A percentile compares a stretch with the other conserved stretches of the same genome.
Evolutionary conservation across 35 echinoderm and acorn worm genomes (phyloP).

Genomic region (Acanthaster planci): DNA sequence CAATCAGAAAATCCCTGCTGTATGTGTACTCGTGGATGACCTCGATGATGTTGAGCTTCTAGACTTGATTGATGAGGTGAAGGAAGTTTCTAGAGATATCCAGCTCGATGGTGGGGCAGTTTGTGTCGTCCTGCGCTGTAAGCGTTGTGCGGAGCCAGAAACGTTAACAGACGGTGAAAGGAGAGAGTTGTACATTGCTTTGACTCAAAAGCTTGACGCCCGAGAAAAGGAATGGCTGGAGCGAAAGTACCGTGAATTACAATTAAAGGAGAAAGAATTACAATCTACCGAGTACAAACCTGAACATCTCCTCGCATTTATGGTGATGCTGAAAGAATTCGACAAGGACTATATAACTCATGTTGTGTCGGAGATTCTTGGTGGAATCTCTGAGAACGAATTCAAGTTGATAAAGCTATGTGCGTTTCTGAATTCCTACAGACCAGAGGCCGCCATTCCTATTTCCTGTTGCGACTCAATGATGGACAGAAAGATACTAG

Average conservation of each 20-base stretch:
- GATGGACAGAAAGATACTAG: slow-evolving; percentile 5
- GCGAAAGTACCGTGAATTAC: neutral
- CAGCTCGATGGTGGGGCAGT: neutral
- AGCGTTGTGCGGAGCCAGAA: slow-evolving; percentile 5
- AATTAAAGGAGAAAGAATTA: neutral
- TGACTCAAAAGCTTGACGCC: slow-evolving; percentile 3
- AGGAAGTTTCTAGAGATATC: slow-evolving; percentile 29
- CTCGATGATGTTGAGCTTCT: slow-evolving; percentile 23
- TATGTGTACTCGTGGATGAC: slow-evolving; percentile 32
- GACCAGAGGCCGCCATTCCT: slow-evolving; percentile 45
- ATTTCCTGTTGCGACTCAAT: slow-evolving; percentile 43
- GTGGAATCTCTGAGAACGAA: neutral
- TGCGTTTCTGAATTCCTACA: slow-evolving; percentile 37
- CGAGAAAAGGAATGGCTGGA: slow-evolving; percentile 16
- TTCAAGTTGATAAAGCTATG: slow-evolving; percentile 33
- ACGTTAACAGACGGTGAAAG: neutral
- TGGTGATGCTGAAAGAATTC: slow-evolving; percentile 63
- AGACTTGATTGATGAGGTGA: neutral
- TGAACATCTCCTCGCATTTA: slow-evolving; percentile 48
- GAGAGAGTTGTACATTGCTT: neutral
- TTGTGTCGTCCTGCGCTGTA: slow-evolving; percentile 26
- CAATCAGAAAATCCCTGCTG: neutral
- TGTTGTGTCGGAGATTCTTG: slow-evolving; percentile 26
- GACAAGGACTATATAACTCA: slow-evolving; percentile 42
- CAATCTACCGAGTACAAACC: slow-evolving; percentile 28